Conservation (phyloP, 2,888 invertebrate species). For the Bruchidius siliquastri region DNA sequence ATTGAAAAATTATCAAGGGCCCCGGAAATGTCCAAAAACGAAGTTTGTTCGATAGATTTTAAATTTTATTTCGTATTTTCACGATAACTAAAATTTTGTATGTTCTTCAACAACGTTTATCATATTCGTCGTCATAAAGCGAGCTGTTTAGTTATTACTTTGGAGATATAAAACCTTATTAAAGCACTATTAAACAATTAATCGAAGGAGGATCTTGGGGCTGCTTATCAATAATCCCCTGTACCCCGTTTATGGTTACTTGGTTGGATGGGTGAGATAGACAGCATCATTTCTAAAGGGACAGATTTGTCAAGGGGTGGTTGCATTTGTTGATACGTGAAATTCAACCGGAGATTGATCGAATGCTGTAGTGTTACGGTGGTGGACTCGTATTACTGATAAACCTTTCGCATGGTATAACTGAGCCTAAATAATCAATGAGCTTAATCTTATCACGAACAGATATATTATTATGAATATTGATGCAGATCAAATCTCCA, state of each 20-base stretch:
- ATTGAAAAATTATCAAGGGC: no score
- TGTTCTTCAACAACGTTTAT: no score
- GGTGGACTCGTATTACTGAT: neutral
- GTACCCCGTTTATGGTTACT: neutral
- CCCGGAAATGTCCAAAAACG: no score
- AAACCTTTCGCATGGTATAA: neutral
- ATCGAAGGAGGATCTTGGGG: no score
- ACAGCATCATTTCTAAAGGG: neutral
- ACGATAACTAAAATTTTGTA: no score
- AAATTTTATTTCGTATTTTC: no score
- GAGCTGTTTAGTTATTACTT: no score
- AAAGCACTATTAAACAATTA: no score
- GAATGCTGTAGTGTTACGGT: neutral
- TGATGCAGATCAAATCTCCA: neutral
- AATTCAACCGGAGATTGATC: neutral
- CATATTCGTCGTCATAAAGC: no score
- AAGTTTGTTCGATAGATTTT: no score
- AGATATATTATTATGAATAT: neutral
- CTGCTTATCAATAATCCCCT: no score
- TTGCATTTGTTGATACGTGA: neutral
- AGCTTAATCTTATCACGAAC: neutral
- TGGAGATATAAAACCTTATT: no score
- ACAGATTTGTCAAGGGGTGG: neutral
- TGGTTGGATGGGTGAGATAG: neutral
- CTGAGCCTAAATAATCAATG: neutral